Conservation (phyloP, 30 jellyfish, hydroid and myxozoan species). For the Nemopilema nomurai region DNA sequence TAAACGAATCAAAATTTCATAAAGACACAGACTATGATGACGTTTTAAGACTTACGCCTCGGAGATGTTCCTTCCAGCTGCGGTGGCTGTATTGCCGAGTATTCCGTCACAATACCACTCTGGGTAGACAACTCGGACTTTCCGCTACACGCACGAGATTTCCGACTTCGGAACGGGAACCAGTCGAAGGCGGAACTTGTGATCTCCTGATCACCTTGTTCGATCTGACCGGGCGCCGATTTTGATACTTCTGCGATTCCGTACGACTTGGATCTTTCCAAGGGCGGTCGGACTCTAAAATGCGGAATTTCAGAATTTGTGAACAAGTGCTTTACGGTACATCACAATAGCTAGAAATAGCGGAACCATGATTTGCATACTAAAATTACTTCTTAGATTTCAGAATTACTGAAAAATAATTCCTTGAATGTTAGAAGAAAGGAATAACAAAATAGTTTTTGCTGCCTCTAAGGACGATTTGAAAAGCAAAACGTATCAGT, state of each 20-base stretch:
- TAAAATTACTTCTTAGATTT: too few species aligned
- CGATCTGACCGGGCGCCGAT: constrained; percentile 60
- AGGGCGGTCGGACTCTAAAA: constrained; percentile 35
- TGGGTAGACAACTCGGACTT: constrained; percentile 39
- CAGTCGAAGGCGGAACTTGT: constrained; percentile 49
- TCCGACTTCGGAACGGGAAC: constrained; percentile 46
- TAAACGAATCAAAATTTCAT: too few species aligned
- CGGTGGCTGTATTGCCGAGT: background rate
- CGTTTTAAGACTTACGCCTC: constrained; percentile 29
- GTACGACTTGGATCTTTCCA: constrained; percentile 28
- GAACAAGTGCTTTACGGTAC: background rate
- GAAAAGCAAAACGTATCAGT: too few species aligned
- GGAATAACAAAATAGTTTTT: too few species aligned
- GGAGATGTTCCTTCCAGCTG: constrained; percentile 46
- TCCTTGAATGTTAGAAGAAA: too few species aligned
- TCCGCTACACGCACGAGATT: constrained; percentile 49
- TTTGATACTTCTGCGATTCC: constrained; percentile 35
- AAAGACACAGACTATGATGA: background rate
- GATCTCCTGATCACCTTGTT: constrained; percentile 41
- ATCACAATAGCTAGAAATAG: too few species aligned
- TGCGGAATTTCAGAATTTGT: background rate
- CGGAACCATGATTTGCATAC: too few species aligned
- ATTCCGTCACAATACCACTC: background rate
- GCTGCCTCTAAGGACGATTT: too few species aligned
- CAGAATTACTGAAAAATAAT: too few species aligned